A percentile compares a stretch with the other conserved stretches of the same genome.
Evolutionary conservation across 2,888 invertebrate species (phyloP).

Genomic region (Agrochola litura): DNA sequence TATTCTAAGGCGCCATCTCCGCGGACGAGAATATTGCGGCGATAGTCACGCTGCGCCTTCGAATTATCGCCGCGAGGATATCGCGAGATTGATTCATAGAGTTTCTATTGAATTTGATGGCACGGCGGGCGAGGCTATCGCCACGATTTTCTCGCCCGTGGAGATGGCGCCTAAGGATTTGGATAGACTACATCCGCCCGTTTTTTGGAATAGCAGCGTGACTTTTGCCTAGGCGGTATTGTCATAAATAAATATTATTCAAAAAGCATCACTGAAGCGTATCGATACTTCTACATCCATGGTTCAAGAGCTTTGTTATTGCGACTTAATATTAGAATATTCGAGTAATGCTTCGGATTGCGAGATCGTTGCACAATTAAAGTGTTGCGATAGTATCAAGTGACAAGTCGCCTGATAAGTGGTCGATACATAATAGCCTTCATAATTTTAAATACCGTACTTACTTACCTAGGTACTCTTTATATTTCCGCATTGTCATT

Average conservation of each 20-base stretch:
- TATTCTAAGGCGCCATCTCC: too few species aligned
- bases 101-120: too few species aligned
- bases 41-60: too few species aligned
- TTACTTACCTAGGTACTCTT: neutral
- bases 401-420: constrained; percentile 5
- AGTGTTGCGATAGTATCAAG: constrained; percentile 14
- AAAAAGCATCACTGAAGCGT: constrained; percentile 16
- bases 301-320: neutral
- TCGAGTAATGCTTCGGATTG: neutral
- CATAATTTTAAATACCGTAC: constrained; percentile 8
- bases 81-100: too few species aligned
- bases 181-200: neutral
- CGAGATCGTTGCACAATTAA: constrained; percentile 1
- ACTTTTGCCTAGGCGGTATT: neutral
- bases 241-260: constrained; percentile 18
- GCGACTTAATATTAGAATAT: neutral
- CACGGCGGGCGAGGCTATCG: too few species aligned
- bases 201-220: neutral
- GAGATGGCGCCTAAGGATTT: neutral
- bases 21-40: too few species aligned
- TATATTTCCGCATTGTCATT: constrained; percentile 46
- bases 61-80: too few species aligned
- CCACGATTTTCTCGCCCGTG: too few species aligned
- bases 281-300: neutral
- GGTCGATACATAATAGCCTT: constrained; percentile 15